These are phyloP conservation scores for Drosophila tanythrix DNA, from an alignment of 2,888 invertebrate genomes.

Conservation along the genomic window DNA sequence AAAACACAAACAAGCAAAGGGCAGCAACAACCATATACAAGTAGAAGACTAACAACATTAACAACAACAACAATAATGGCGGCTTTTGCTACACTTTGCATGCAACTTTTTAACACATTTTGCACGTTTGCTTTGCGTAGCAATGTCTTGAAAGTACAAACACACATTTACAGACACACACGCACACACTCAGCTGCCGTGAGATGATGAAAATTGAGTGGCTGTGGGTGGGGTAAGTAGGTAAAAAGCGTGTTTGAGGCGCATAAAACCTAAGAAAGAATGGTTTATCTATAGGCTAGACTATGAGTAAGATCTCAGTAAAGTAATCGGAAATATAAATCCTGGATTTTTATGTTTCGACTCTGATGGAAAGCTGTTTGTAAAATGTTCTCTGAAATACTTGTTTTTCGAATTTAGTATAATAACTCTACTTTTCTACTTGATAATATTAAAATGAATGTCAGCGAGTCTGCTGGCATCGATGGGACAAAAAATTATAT, in stretches of 20 bases:
- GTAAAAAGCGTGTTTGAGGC: constrained; percentile 7
- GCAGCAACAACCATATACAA: constrained; percentile 31
- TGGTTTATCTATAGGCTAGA: background rate
- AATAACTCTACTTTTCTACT: background rate
- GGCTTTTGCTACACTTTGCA: constrained; percentile 31
- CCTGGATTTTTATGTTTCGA: background rate
- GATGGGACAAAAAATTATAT: too few relatives aligned
- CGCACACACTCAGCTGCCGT: background rate
- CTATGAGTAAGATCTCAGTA: background rate
- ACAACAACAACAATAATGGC: constrained; percentile 23
- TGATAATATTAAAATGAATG: background rate
- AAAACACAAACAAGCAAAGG: constrained; percentile 66
- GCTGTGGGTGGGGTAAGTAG: background rate
- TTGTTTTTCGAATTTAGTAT: background rate
- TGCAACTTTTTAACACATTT: constrained; percentile 72
- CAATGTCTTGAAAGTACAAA: constrained; percentile 50
- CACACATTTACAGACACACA: constrained; percentile 18
- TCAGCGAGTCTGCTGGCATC: background rate
- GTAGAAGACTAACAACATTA: constrained; percentile 19
- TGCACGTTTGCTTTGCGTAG: constrained; percentile 67
- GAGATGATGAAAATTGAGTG: background rate
- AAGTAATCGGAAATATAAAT: background rate
- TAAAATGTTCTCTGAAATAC: background rate
- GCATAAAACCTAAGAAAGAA: constrained; percentile 8
- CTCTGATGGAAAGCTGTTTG: too few relatives aligned